These are phyloP conservation scores for Cephus rjabovi DNA, from an alignment of 2,888 invertebrate species.

Conservation along the genomic window DNA sequence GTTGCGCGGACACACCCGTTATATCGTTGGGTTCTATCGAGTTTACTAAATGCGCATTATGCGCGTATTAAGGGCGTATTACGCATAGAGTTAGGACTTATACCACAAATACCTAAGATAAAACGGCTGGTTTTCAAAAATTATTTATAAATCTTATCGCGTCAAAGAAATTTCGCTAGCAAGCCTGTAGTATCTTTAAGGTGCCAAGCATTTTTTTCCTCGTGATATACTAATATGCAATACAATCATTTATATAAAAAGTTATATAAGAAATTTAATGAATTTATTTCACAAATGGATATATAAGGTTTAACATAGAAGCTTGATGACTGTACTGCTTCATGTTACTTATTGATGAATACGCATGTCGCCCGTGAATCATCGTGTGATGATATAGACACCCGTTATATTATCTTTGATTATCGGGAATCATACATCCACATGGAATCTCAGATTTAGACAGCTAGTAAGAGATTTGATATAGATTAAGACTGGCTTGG, in stretches of 20 bases:
- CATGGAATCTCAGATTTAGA: neutral
- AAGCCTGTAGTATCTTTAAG: neutral
- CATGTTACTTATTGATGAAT: neutral
- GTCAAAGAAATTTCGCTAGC: neutral
- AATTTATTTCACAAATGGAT: neutral
- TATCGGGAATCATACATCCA: too few species aligned
- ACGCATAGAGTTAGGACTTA: neutral
- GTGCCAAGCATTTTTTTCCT: neutral
- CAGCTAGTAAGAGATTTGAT: neutral
- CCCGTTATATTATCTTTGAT: neutral
- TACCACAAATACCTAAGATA: neutral
- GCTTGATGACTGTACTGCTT: neutral
- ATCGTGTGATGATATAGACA: neutral
- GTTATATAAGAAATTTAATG: neutral
- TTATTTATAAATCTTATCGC: neutral
- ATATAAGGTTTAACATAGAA: neutral
- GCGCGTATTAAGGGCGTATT: neutral
- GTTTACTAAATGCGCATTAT: neutral
- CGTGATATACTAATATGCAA: neutral
- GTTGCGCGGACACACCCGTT: neutral
- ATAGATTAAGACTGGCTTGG: neutral
- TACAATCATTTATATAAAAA: neutral
- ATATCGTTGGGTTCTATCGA: neutral
- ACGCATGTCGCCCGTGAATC: neutral
- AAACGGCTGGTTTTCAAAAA: neutral